Evolutionary conservation across 2,888 invertebrate genomes (phyloP), one percentile per base, ranked within the genome.

Genomic region (Napeogenes sylphis): DNA sequence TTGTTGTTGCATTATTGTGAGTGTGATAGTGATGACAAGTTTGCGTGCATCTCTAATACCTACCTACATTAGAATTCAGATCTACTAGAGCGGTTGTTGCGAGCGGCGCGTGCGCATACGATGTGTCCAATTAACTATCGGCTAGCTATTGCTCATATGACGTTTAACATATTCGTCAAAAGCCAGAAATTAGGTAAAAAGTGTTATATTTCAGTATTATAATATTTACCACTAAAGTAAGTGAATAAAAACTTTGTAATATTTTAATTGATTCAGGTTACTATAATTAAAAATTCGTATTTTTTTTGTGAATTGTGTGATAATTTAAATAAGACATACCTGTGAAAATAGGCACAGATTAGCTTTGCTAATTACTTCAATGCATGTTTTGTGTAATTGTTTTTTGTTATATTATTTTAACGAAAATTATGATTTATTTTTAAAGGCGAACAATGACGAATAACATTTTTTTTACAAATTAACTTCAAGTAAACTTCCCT

Each of bases 161-260:
- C 82, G 73, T 70, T 86, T 61, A 79, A 78, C 68, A 76, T 83
- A 69, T 82, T 85, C 73, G 70, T 80, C 71, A 83, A 81, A 69
- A 75, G 73, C 66, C 73, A 79, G 69, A 81, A 70, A 75, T 71
- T 82, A 82, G 87, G 88, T 87, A 85, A 42, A 42, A 42, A 87
- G 88, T 87, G 78, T 63, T 70, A 69, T 61, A 65, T 46, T 64
- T 57, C 47, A 63, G 10, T 51, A 21, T 51, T 51, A 30, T 12
- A 51, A 51, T 47, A 30, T 51, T 14, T 51, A 10, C 30, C 21
- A 51, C 51, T 6, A 21, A 21, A 21, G 21, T 51, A 51, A 30
- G 30, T 30, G 30, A 30, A 51, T 4, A n/a, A n/a, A 51, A 10
- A 42, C 42, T 42, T 42, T 3, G 2, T 38, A 38, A 3, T 42